Evolutionary conservation across 1,140 invertebrate species (phyloP), one percentile per base, ranked within the genome.

Genomic region (Kradibia gibbosae): DNA sequence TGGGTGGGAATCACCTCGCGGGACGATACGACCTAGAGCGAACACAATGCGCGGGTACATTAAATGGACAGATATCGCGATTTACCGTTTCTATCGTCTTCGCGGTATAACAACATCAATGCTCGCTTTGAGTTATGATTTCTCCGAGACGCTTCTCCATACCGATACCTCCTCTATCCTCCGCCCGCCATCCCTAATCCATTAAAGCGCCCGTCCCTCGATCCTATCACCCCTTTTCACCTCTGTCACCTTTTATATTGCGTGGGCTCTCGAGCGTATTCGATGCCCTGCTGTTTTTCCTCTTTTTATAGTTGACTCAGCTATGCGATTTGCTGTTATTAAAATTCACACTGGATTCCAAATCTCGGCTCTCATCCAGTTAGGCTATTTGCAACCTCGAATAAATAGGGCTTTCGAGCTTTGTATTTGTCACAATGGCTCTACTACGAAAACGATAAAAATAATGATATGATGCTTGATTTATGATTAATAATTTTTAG

Each of bases 51-150:
- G 72, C 50, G 73, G 53, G 73, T 75, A 42, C 73, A 75, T 75
- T 75, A 75, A 53, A 17, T 25, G 73, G 48, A 55, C 73, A 60
- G 73, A 75, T 75, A 75, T 75, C 73, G 34, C 73, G 73, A 75
- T 75, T 75, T 34, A 39, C 73, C 53, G 50, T 25, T 57, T 42
- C 53, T 34, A 28, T 34, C 34, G 31, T 10, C 34, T 53, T 36
- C 45, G 20, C 17, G 2, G 34, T 39, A 31, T n/a, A 36, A 2
- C 45, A 36, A 2, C 45, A 36, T 20, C 48, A 22, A 7, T 50
- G 36, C 31, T 75, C 11, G 7, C 50, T n/a, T n/a, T 57, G 53
- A 75, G n/a, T 57, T 75, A 75, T 75, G 48, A 57, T 73, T 73
- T 53, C 28, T 73, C 28, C 25, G 45, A 34, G 28, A 3, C 13